Conservation (phyloP, 2,888 invertebrate genomes). For the Drosophila putrida region DNA sequence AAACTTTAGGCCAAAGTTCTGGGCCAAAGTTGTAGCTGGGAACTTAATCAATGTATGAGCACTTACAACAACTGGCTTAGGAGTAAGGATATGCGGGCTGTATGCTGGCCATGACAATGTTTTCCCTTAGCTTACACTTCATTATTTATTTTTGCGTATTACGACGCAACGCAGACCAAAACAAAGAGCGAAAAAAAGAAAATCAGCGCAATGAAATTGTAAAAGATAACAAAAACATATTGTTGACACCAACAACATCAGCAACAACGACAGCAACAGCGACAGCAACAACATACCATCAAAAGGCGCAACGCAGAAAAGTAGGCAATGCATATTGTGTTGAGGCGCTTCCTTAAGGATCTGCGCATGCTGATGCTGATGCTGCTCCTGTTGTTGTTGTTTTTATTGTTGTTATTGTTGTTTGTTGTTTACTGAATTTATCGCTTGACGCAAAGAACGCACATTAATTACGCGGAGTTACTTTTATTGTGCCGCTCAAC, state of each 20-base stretch:
- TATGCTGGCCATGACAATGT: constrained; percentile 25
- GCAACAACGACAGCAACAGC: constrained; percentile 22
- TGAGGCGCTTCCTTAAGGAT: constrained; percentile 43
- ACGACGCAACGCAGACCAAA: constrained; percentile 11
- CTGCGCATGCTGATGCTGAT: constrained; percentile 11
- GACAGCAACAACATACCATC: constrained; percentile 19
- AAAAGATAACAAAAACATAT: constrained; percentile 79
- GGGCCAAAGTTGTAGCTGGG: constrained; percentile 44
- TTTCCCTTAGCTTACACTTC: constrained; percentile 64
- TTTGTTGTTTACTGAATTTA: constrained; percentile 66
- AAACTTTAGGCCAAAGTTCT: constrained; percentile 68
- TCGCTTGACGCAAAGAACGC: constrained; percentile 79
- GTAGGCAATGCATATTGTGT: constrained; percentile 63
- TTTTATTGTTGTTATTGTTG: constrained; percentile 39
- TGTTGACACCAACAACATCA: constrained; percentile 66
- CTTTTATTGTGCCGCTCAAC: constrained; percentile 74
- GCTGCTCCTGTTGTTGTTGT: constrained; percentile 16
- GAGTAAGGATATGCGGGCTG: constrained; percentile 39
- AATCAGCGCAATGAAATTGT: constrained; percentile 70
- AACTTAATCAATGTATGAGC: constrained; percentile 76
- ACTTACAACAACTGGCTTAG: constrained; percentile 65
- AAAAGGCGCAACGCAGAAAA: constrained; percentile 59
- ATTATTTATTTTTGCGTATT: constrained; percentile 69
- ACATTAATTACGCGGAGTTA: constrained; percentile 81
- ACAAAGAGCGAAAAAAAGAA: constrained; percentile 6